phyloP scores from a whole-genome alignment of 2,797 vertebrate species.

The Premnoplex brunnescens region DNA sequence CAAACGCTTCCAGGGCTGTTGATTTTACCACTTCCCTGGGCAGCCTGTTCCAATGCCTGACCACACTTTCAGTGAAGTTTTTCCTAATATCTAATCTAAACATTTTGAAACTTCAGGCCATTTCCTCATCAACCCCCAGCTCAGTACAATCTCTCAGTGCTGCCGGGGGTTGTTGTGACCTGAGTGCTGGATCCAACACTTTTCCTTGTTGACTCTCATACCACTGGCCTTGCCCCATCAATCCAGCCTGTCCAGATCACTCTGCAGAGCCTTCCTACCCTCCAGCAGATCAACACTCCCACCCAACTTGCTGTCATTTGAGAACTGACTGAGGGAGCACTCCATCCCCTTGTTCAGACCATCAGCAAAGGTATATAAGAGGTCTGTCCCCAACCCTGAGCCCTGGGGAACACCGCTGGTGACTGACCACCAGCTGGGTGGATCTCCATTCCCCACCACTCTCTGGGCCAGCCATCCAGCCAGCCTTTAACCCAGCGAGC shows the following conservation, averaged over 20 bases:
- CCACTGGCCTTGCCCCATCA: not conserved
- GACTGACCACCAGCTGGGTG: not conserved
- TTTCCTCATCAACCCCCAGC: not conserved
- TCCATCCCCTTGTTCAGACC: not conserved
- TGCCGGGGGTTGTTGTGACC: not conserved
- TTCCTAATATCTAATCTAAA: not conserved
- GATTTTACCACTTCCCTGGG: not conserved
- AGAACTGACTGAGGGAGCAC: not conserved
- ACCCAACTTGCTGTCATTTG: not conserved
- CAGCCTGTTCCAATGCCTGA: not conserved
- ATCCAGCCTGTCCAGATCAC: not conserved
- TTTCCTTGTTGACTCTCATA: not conserved
- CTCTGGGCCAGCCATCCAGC: not conserved
- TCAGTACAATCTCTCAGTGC: not conserved
- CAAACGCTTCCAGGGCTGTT: not conserved
- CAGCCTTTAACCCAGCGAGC: rapidly evolving
- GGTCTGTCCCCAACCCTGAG: not conserved
- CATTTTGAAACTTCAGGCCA: not conserved
- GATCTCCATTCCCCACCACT: not conserved
- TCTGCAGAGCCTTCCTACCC: not conserved
- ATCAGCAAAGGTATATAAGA: not conserved
- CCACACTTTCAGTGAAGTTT: not conserved
- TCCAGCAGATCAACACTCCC: not conserved
- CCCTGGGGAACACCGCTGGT: not conserved
- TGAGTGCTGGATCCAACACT: not conserved